A percentile compares a stretch with the other conserved stretches of the same genome.
Evolutionary conservation across 1,140 invertebrate genomes (phyloP).

Genomic region (Hirudo medicinalis): DNA sequence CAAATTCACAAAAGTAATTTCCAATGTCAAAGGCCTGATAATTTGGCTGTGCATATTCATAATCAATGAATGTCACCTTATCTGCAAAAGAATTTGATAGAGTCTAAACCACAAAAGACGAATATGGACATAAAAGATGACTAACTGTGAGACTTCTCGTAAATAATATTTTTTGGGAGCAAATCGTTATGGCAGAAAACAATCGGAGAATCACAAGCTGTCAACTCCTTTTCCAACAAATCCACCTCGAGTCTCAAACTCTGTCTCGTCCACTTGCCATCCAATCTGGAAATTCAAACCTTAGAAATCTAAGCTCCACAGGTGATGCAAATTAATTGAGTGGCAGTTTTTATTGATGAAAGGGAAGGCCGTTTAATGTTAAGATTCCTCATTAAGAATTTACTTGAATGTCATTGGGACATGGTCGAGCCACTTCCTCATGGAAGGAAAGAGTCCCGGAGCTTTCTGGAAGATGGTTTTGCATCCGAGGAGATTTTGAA

Average conservation of each 20-base stretch:
- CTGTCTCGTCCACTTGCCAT: background rate
- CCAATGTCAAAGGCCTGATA: constrained; percentile 92
- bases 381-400: constrained; percentile 28
- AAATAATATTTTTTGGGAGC: constrained; percentile 80
- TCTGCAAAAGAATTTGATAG: constrained; percentile 33
- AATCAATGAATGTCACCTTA: constrained; percentile 82
- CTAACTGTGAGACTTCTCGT: constrained; percentile 50
- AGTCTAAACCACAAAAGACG: constrained; percentile 14
- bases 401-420: constrained; percentile 25
- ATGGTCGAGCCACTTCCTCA: constrained; percentile 27
- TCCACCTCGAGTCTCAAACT: constrained; percentile 55
- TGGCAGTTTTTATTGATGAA: constrained; percentile 24
- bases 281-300: constrained; percentile 38
- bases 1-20: constrained; percentile 95
- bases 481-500: constrained; percentile 1
- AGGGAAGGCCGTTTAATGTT: constrained; percentile 19
- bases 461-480: constrained; percentile 1
- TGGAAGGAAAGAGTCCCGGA: constrained; percentile 25
- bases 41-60: constrained; percentile 86
- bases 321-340: constrained; percentile 29
- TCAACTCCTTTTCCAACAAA: constrained; percentile 53
- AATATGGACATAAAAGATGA: constrained; percentile 18
- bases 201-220: constrained; percentile 56
- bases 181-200: constrained; percentile 97
- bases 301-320: constrained; percentile 54